Conservation (phyloP, 2,888 invertebrate genomes). For the Tachina grossa region DNA sequence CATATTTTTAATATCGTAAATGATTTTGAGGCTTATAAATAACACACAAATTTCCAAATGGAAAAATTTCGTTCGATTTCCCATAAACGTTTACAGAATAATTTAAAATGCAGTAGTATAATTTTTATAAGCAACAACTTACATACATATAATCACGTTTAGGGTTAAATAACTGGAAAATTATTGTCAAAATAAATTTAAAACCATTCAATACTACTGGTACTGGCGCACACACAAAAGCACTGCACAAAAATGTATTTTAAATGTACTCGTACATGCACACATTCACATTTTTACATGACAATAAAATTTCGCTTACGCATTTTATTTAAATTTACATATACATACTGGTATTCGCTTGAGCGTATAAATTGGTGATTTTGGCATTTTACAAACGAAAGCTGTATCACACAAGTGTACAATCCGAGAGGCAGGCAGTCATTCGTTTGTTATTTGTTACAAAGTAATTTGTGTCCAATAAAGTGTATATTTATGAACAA, state of each 20-base stretch:
- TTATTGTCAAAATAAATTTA: constrained; percentile 57
- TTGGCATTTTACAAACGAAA: constrained; percentile 13
- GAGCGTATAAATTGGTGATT: constrained; percentile 21
- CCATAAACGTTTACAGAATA: background rate
- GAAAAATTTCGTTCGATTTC: background rate
- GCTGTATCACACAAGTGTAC: background rate
- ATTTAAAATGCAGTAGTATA: constrained; percentile 10
- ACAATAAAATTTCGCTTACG: background rate
- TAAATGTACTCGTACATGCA: background rate
- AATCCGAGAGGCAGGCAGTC: too few relatives aligned
- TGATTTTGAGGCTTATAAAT: too few relatives aligned
- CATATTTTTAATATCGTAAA: too few relatives aligned
- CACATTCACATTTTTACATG: background rate
- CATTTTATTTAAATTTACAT: background rate
- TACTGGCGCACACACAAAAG: background rate
- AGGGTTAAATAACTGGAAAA: constrained; percentile 57
- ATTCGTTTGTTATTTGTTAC: too few relatives aligned
- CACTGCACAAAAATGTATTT: background rate
- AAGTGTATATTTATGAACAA: background rate
- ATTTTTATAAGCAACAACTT: background rate
- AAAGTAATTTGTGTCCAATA: background rate
- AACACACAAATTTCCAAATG: background rate
- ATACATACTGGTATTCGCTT: background rate
- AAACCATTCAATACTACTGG: constrained; percentile 48
- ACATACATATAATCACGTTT: constrained; percentile 31